Base-by-base conservation (phyloP, 2,888 invertebrate genomes). In the Ctenicera cuprea region DNA sequence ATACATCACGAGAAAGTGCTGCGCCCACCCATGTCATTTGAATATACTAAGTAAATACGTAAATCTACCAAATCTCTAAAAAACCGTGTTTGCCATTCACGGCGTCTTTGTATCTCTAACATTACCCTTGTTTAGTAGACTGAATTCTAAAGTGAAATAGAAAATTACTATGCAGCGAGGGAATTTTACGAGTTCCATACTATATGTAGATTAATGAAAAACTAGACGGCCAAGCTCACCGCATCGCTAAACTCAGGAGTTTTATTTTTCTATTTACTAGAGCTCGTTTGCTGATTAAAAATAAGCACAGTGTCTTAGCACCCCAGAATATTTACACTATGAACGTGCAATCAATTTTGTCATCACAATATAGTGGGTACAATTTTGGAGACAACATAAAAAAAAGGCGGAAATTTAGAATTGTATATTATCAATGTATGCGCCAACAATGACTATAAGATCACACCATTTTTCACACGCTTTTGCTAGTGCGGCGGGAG, bases 1-100 rank as follows among this genome's bases (percentile, higher is more conserved):
- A 77, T 79, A 77, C 74, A 79, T 79, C 77, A 79, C 77, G 57
- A 66, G 43, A 71, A 76, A 74, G 61, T 73, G 69, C 59, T 76
- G 50, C 72, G 43, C 69, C 65, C 70, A 71, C 70, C 67, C 74
- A 71, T 75, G 73, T 76, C 62, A 74, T 78, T 79, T 78, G 78
- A 78, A 78, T 79, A 74, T 76, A 70, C 70, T 75, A 72, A 78
- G 74, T 71, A 77, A 69, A 74, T 70, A 59, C 68, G 59, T 63
- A 71, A 71, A 71, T 70, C 62, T 63, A 38, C 45, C 33, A 68
- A 63, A 61, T 65, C 59, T 72, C 54, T 22, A 12, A 14, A 48
- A 59, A 57, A 68, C 18, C 63, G 20, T n/a, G 18, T 64, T 45
- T 41, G 16, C 8, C 8, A 37, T 66, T 66, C 65, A 41, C 64